Percentiles rank a stretch among this genome's conserved stretches.
Evolutionary conservation across 2,113 vertebrate species (phyloP).

Genomic region (Xyrauchen texanus): DNA sequence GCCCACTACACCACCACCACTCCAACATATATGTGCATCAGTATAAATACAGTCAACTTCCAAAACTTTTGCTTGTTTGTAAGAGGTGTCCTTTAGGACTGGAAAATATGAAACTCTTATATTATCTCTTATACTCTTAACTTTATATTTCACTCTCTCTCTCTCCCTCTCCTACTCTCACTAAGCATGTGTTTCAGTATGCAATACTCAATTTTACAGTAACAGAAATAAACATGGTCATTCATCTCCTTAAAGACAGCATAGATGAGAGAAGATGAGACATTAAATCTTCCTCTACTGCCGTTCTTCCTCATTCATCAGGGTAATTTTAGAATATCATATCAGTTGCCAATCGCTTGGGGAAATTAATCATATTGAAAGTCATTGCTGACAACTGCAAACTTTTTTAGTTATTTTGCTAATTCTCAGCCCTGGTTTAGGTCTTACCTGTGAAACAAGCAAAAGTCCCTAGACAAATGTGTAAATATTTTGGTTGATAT

Average conservation of each 20-base stretch:
- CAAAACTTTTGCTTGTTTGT: conserved; percentile 24
- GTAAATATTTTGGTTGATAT: too few relatives aligned
- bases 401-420: too few relatives aligned
- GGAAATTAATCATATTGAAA: too few relatives aligned
- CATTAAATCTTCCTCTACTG: background rate
- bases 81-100: background rate
- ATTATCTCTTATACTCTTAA: background rate
- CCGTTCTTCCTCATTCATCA: background rate
- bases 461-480: too few relatives aligned
- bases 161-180: background rate
- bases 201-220: background rate
- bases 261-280: background rate
- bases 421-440: too few relatives aligned
- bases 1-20: too few relatives aligned
- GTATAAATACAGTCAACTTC: conserved; percentile 22
- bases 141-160: background rate
- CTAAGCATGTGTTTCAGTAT: background rate
- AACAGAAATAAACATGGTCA: background rate
- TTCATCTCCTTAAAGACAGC: background rate
- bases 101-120: background rate
- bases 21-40: conserved; percentile 22
- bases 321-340: background rate
- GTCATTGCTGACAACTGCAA: too few relatives aligned
- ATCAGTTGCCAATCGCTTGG: too few relatives aligned
- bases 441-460: too few relatives aligned